Base-by-base conservation (phyloP, 2,888 invertebrate genomes). In the Stegophylla sp. region DNA sequence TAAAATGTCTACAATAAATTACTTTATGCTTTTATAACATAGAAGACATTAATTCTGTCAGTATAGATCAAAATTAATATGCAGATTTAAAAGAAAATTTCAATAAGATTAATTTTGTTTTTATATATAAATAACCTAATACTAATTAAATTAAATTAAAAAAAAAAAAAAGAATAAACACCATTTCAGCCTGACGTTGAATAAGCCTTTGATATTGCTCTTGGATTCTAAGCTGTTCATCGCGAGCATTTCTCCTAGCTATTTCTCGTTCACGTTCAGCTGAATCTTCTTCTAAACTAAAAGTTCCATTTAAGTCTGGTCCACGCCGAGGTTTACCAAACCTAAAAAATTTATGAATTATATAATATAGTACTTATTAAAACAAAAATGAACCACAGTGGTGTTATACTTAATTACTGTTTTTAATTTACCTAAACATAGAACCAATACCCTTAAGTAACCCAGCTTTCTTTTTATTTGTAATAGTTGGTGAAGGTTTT, bases 371-470 rank as follows among this genome's bases (percentile, higher is more conserved):
- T n/a, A 43, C 15, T 23, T n/a, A 23, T 61, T 4, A 53, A 77
- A 41, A 12, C 7, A 79, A 56, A n/a, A n/a, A n/a, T n/a, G n/a
- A n/a, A n/a, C n/a, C n/a, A n/a, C n/a, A n/a, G n/a, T n/a, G n/a
- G n/a, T n/a, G n/a, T n/a, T n/a, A n/a, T n/a, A n/a, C n/a, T n/a
- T n/a, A n/a, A n/a, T n/a, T n/a, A n/a, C n/a, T 41, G 26, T 51
- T 59, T 26, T 64, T 26, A 23, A 73, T 84, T 85, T 86, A 92
- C 92, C 91, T 90, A 86, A 93, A 92, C 91, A 93, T 92, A 13
- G 91, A 91, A 13, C 92, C 92, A 75, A 93, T 89, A 12, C 93
- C 93, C 86, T 94, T 94, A 72, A 96, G 88, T 43, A 95, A 87
- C 1, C 94, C 92, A 0, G 92, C 91, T 85, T 93, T 93, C 87